Base-by-base conservation (phyloP, 2,797 vertebrate species). In the Rhyacichthys aspro region DNA sequence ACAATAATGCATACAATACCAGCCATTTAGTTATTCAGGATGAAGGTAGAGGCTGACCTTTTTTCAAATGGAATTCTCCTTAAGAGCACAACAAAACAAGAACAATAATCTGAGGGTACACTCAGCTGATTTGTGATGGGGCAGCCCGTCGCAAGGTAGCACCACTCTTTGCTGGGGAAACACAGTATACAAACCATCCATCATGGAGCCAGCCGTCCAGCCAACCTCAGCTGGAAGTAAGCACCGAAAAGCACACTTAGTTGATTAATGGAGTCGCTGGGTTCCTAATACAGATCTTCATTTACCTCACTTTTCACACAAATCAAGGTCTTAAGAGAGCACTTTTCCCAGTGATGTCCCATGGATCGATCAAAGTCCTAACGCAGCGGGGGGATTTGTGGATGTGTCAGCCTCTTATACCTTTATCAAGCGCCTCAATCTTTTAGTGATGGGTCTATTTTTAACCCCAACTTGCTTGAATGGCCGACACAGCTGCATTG, bases 31-130 rank as follows among this genome's bases (percentile, higher is more conserved):
- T 72, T 78, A 78, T 79, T 89, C 81, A 70, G 72, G 36, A 63
- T 66, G 79, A 72, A 38, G 52, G 69, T 67, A 63, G 62, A 67
- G 38, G 53, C 63, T 91, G 89, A 92, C 90, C 88, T 91, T 92
- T 87, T 84, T 85, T n/a, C n/a, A 85, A 84, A 89, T 81, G 41
- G 68, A 83, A 83, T 86, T 79, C 81, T 86, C 81, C 72, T 63
- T 77, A 76, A 78, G 74, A 83, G 81, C 80, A n/a, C n/a, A n/a
- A n/a, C n/a, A n/a, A n/a, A n/a, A n/a, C n/a, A n/a, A n/a, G n/a
- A n/a, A n/a, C n/a, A 70, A 65, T 66, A 68, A 81, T 75, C 64
- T 68, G 45, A n/a, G 65, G 65, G 58, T 45, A 70, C 63, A 70
- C 58, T 76, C 62, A 34, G 55, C 55, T 79, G 74, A 86, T 87